Conservation (phyloP, 2,888 invertebrate genomes). For the Luffia ferchaultella region DNA sequence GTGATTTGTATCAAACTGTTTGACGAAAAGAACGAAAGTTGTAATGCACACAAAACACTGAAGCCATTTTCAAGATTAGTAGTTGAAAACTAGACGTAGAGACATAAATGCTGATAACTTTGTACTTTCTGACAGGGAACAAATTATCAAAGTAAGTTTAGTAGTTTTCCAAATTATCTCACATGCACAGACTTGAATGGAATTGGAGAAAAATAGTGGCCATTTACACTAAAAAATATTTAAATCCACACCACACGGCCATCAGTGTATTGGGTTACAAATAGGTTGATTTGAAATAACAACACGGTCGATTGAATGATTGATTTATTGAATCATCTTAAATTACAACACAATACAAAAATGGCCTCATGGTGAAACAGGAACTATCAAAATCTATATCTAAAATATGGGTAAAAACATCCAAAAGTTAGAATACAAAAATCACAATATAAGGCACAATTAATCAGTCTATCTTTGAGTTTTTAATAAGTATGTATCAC, state of each 20-base stretch:
- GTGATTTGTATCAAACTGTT: no score
- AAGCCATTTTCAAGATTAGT: no score
- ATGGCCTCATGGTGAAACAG: constrained; percentile 48
- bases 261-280: constrained; percentile 40
- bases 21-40: no score
- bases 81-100: no score
- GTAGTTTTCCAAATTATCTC: no score
- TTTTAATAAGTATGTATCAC: no score
- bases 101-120: no score
- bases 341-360: constrained; percentile 39
- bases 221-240: constrained; percentile 24
- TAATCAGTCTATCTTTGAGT: background rate
- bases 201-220: constrained; percentile 46
- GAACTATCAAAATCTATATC: background rate
- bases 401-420: background rate
- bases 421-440: background rate
- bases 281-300: background rate
- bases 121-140: no score
- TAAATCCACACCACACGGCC: constrained; percentile 45
- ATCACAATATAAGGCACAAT: background rate
- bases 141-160: no score
- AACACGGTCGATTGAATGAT: background rate
- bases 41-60: no score
- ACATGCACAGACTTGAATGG: no score
- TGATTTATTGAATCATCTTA: constrained; percentile 1